These are phyloP conservation scores for Eonycteris spelaea DNA, from an alignment of 2,113 vertebrate species.

Conservation along the genomic window DNA sequence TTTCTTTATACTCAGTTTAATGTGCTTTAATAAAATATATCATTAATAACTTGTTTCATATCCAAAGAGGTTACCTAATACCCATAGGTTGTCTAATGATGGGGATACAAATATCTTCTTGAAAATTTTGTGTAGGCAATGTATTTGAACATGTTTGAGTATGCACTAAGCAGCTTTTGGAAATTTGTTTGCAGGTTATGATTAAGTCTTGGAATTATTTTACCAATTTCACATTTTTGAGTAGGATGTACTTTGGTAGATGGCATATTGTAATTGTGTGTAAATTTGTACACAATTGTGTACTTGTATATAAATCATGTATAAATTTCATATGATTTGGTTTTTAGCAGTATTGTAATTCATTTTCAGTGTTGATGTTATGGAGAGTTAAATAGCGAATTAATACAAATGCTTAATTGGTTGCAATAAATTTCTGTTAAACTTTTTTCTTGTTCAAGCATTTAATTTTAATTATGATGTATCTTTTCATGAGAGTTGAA, in stretches of 20 bases:
- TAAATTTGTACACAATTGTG: constrained; percentile 83
- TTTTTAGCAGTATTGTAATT: constrained; percentile 80
- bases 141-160: constrained; percentile 74
- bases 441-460: constrained; percentile 84
- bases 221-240: constrained; percentile 75
- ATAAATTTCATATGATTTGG: constrained; percentile 75
- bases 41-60: constrained; percentile 73
- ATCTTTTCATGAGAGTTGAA: constrained; percentile 54
- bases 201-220: constrained; percentile 75
- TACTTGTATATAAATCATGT: constrained; percentile 78
- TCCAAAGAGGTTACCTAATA: constrained; percentile 74
- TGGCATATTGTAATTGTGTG: constrained; percentile 81
- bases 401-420: constrained; percentile 83
- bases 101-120: neutral
- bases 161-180: constrained; percentile 64
- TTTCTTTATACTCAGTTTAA: constrained; percentile 68
- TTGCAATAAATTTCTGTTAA: constrained; percentile 87
- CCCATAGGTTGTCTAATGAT: constrained; percentile 50
- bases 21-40: constrained; percentile 72
- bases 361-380: constrained; percentile 81
- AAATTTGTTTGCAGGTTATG: constrained; percentile 53
- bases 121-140: constrained; percentile 65
- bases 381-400: constrained; percentile 82
- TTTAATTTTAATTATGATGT: constrained; percentile 82
- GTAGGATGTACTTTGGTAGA: constrained; percentile 75